Conservation (phyloP, 2,113 vertebrate genomes). For the Marmota flaviventris region DNA sequence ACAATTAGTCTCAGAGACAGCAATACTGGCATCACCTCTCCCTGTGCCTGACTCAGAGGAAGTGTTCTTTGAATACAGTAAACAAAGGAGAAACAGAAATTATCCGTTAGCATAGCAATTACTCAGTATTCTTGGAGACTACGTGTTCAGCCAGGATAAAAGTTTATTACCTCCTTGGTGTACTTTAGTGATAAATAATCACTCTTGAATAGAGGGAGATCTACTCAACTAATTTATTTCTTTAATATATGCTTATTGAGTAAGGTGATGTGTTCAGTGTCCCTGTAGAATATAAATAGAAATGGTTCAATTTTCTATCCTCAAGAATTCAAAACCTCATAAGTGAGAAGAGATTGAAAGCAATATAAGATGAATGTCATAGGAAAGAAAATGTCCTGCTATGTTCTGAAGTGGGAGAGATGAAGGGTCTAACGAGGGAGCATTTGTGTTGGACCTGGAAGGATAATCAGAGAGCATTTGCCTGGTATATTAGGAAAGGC, state of each 20-base stretch:
- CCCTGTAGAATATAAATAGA: not conserved
- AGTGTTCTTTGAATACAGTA: not conserved
- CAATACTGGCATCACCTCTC: not conserved
- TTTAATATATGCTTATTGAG: conserved; percentile 17
- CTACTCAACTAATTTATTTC: conserved; percentile 14
- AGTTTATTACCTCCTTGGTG: conserved; percentile 11
- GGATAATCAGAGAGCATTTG: not conserved
- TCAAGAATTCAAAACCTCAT: not conserved
- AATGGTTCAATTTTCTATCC: not conserved
- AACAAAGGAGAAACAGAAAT: not conserved
- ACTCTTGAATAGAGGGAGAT: conserved; percentile 6
- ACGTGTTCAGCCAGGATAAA: not conserved
- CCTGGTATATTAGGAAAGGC: no score
- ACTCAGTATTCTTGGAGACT: not conserved
- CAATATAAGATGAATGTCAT: not conserved
- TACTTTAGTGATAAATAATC: not conserved
- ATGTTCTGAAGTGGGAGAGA: not conserved
- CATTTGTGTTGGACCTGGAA: not conserved
- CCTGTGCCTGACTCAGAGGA: not conserved
- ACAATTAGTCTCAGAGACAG: not conserved
- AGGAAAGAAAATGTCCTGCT: not conserved
- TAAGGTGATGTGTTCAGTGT: not conserved
- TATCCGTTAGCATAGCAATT: not conserved
- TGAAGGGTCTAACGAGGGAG: not conserved
- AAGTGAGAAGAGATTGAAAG: not conserved